These are phyloP conservation scores for Cyclina sinensis DNA, from an alignment of 1,140 invertebrate genomes.

Conservation along the genomic window DNA sequence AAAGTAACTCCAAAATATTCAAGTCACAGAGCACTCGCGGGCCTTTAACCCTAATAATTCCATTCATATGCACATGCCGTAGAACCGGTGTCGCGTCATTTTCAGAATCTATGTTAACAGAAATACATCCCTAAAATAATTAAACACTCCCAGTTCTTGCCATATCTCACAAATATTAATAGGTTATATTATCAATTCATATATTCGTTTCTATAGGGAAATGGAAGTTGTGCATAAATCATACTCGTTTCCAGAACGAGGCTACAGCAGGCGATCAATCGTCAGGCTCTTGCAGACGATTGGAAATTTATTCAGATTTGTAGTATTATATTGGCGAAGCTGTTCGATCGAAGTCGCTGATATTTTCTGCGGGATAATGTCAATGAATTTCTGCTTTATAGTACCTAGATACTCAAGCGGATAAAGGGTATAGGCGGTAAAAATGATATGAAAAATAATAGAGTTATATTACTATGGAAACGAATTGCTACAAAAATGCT, in stretches of 20 bases:
- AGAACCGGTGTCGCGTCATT: slow-evolving; percentile 19
- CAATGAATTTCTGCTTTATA: slow-evolving; percentile 6
- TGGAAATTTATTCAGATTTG: slow-evolving; percentile 52
- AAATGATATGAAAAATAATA: background rate
- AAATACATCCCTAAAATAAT: slow-evolving; percentile 1
- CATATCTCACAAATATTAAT: slow-evolving; percentile 52
- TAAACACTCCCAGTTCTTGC: slow-evolving; percentile 18
- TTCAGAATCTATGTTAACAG: slow-evolving; percentile 19
- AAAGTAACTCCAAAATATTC: slow-evolving; percentile 30
- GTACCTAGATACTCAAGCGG: slow-evolving; percentile 13
- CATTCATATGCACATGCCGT: slow-evolving; percentile 18
- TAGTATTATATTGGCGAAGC: slow-evolving; percentile 20
- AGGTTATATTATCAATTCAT: slow-evolving; percentile 59
- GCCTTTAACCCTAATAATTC: slow-evolving; percentile 4
- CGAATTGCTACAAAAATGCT: background rate
- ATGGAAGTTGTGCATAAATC: slow-evolving; percentile 66
- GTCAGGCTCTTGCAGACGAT: slow-evolving; percentile 58
- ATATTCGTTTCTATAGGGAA: slow-evolving; percentile 57
- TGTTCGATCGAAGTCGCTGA: slow-evolving; percentile 43
- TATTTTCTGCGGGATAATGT: slow-evolving; percentile 35
- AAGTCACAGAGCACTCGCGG: slow-evolving; percentile 13
- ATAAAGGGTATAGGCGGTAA: background rate
- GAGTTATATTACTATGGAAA: slow-evolving; percentile 17
- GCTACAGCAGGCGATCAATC: slow-evolving; percentile 60
- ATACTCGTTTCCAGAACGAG: slow-evolving; percentile 63